A percentile compares a stretch with the other conserved stretches of the same genome.
Evolutionary conservation across 1,140 invertebrate genomes (phyloP).

Genomic region (Drosophila nasuta): DNA sequence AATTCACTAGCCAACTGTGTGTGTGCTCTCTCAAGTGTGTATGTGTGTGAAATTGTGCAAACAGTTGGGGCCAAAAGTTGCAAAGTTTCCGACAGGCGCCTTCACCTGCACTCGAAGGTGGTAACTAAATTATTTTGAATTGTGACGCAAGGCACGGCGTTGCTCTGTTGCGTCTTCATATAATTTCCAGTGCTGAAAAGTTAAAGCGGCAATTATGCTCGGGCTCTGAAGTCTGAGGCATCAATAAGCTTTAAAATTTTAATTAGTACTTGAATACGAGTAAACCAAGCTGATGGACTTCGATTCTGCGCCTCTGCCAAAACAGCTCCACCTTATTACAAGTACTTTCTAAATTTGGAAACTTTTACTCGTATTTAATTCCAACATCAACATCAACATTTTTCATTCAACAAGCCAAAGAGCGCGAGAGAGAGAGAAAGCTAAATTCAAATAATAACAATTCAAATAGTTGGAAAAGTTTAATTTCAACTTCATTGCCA

Average conservation of each 20-base stretch:
- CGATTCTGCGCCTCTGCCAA: not conserved
- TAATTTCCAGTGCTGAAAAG: conserved; percentile 50
- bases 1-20: conserved; percentile 1
- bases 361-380: conserved; percentile 3
- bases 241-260: conserved; percentile 38
- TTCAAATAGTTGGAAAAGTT: conserved; percentile 75
- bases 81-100: conserved; percentile 75
- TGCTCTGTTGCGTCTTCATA: conserved; percentile 33
- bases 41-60: conserved; percentile 66
- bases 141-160: conserved; percentile 24
- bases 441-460: conserved; percentile 69
- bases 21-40: conserved; percentile 11
- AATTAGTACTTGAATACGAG: conserved; percentile 21
- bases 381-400: conserved; percentile 18
- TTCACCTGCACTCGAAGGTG: conserved; percentile 69
- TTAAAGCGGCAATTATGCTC: conserved; percentile 30
- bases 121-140: conserved; percentile 80
- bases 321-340: conserved; percentile 3
- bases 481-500: conserved; percentile 63
- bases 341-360: conserved; percentile 15
- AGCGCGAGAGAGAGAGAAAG: not conserved
- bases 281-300: conserved; percentile 13
- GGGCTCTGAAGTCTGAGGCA: not conserved
- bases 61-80: conserved; percentile 76
- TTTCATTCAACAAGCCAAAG: conserved; percentile 17